A percentile compares a stretch with the other conserved stretches of the same genome.
Conservation (phyloP, 2,888 invertebrate species). For the Amorpha juglandis region DNA sequence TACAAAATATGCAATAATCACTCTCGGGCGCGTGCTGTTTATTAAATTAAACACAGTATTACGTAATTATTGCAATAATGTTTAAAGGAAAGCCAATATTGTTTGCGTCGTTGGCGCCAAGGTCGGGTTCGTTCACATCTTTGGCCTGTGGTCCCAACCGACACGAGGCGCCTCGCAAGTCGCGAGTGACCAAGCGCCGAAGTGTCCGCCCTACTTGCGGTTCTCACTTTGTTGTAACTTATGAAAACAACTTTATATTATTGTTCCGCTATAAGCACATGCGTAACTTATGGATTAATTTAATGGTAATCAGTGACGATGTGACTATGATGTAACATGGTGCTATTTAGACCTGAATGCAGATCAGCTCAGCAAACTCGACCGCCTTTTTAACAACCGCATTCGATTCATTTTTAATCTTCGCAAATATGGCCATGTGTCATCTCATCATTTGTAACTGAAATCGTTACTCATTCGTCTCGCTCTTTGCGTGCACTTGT, state of each 20-base stretch:
- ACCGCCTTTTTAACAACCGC: too few relatives aligned
- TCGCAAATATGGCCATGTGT: too few relatives aligned
- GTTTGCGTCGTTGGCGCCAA: constrained; percentile 69
- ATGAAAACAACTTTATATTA: constrained; percentile 19
- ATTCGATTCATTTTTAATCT: too few relatives aligned
- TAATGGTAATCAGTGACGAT: too few relatives aligned
- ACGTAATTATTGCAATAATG: constrained; percentile 53
- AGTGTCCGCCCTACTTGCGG: constrained; percentile 30
- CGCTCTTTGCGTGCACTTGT: not conserved
- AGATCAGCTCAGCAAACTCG: too few relatives aligned
- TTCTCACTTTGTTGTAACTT: constrained; percentile 22
- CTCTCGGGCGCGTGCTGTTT: constrained; percentile 1
- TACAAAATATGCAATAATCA: constrained; percentile 19
- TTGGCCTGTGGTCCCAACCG: constrained; percentile 47
- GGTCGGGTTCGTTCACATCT: constrained; percentile 70
- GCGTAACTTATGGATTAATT: constrained; percentile 3
- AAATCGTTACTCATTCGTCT: too few relatives aligned
- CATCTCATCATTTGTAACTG: too few relatives aligned
- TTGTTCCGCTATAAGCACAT: constrained; percentile 22
- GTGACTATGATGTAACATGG: not conserved
- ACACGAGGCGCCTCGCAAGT: constrained; percentile 39
- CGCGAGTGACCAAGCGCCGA: constrained; percentile 34
- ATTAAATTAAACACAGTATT: constrained; percentile 31
- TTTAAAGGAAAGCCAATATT: constrained; percentile 49
- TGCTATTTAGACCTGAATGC: too few relatives aligned